These are phyloP conservation scores for Mystacides longicornis DNA, from an alignment of 2,888 invertebrate species.

Conservation along the genomic window DNA sequence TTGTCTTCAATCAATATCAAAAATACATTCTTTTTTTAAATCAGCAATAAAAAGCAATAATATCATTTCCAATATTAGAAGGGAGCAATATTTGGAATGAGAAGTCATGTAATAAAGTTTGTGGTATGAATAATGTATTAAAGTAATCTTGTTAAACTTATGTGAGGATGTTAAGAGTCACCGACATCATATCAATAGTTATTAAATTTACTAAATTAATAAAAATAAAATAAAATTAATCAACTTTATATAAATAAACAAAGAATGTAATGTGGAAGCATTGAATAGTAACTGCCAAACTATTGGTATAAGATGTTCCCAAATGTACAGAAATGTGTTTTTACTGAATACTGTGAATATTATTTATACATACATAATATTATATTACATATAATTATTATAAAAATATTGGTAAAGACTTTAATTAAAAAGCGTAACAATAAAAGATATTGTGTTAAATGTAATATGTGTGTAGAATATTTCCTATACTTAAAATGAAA, in stretches of 20 bases:
- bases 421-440: constrained; percentile 18
- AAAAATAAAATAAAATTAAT: constrained; percentile 20
- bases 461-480: constrained; percentile 27
- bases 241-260: constrained; percentile 16
- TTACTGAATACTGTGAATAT: constrained; percentile 17
- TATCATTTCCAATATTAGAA: no score
- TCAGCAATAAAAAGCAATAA: no score
- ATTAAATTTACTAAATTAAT: constrained; percentile 19
- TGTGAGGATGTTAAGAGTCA: constrained; percentile 7
- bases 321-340: constrained; percentile 17
- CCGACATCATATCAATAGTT: constrained; percentile 25
- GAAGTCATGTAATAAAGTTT: no score
- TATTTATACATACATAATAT: background rate
- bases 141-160: no score
- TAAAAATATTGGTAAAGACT: constrained; percentile 25
- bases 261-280: constrained; percentile 23
- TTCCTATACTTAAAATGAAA: constrained; percentile 14
- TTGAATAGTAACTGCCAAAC: constrained; percentile 19
- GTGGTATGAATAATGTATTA: no score
- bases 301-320: constrained; percentile 17
- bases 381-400: no score
- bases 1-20: no score
- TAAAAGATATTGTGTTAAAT: constrained; percentile 25
- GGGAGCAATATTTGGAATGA: no score
- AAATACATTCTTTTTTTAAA: no score